A percentile compares a stretch with the other conserved stretches of the same genome.
phyloP scores from a whole-genome alignment of 2,797 vertebrate species.

The Coluber constrictor region DNA sequence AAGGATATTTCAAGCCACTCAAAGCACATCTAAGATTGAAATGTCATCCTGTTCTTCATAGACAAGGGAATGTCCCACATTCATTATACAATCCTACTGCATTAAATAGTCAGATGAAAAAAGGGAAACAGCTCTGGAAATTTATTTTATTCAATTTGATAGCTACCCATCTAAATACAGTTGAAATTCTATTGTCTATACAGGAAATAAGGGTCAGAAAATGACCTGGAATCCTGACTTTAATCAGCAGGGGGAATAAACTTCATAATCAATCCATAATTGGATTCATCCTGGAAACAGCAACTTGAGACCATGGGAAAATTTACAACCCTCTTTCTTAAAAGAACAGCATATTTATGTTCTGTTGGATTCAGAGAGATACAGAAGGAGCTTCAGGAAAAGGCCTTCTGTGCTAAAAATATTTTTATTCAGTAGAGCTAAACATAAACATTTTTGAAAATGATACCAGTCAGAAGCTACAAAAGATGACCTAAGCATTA shows the following conservation, averaged over 20 bases:
- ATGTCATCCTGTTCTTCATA: not conserved
- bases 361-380: not conserved
- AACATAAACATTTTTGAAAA: not conserved
- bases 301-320: not conserved
- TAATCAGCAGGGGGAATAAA: constrained; percentile 17
- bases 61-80: not conserved
- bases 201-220: constrained; percentile 12
- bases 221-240: constrained; percentile 11
- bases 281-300: not conserved
- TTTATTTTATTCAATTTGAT: not conserved
- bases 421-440: not conserved
- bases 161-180: not conserved
- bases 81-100: not conserved
- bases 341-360: not conserved
- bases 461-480: not conserved
- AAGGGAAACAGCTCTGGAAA: not conserved
- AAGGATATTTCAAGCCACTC: not conserved
- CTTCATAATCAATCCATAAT: constrained; percentile 8
- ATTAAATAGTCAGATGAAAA: not conserved
- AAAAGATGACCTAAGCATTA: not conserved
- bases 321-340: not conserved
- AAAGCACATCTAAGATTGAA: not conserved
- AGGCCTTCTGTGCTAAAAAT: not conserved
- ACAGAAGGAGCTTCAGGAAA: not conserved
- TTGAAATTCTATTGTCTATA: constrained; percentile 7